Base-by-base conservation (phyloP, 2,888 invertebrate genomes). In the Gnatocerus cornutus region DNA sequence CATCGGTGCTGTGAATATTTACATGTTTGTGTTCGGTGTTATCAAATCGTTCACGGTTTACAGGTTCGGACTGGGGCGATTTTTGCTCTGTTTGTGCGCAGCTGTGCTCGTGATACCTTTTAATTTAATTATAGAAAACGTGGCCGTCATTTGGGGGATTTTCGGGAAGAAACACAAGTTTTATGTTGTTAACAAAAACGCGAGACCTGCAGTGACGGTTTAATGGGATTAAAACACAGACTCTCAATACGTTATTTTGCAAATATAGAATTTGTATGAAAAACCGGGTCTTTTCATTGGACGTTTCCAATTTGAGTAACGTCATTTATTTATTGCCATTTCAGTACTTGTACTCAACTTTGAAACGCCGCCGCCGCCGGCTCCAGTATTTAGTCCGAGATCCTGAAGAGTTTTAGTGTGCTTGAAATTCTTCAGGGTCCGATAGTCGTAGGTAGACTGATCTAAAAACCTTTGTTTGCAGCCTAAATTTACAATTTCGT, bases 21-120 rank as follows among this genome's bases (percentile, higher is more conserved):
- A 98, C 85, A 98, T 98, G 97, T 98, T 98, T 84, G 91, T 98
- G 72, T 98, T 97, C 85, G 98, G 98, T 72, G 97, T 97, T n/a
- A 90, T 97, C 59, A 98, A 97, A 84, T 97, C 97, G 63, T 98
- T 98, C 83, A 95, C 96, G 14, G 87, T 96, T 33, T 92, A 95
- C 84, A 91, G 96, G 79, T 93, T 94, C 83, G 97, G 97, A 8
- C 85, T 93, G 70, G 81, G 92, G 41, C 90, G 92, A 82, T 95
- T 96, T 82, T 81, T 91, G 68, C 85, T 95, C 65, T 95, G 94
- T 82, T 90, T 97, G 71, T 87, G 91, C 71, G 97, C 96, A 45
- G 96, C 97, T 3, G 87, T 98, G 53, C 91, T 93, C 68, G 95
- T 96, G 65, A 96, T 98, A 84, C 97, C 98, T 12, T 92, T 98